A percentile compares a stretch with the other conserved stretches of the same genome.
These are phyloP conservation scores for Lasioglossum zephyrum DNA, from an alignment of 2,888 invertebrate species.

Conservation along the genomic window DNA sequence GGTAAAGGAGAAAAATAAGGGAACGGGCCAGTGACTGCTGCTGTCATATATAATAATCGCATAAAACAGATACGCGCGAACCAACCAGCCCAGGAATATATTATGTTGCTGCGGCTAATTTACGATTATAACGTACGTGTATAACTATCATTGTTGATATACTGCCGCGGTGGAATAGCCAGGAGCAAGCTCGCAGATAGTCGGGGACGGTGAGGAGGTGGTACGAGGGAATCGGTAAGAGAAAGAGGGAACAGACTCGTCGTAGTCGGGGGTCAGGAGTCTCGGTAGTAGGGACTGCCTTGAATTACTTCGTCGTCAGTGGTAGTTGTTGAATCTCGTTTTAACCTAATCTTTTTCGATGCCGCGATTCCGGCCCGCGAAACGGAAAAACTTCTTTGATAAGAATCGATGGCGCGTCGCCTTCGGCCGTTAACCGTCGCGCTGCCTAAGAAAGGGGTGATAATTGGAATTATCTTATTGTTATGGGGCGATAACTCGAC, in stretches of 20 bases:
- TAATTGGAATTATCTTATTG: constrained; percentile 26
- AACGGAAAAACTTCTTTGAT: constrained; percentile 23
- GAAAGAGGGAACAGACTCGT: constrained; percentile 13
- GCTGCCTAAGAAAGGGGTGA: constrained; percentile 24
- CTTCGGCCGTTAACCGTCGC: background rate
- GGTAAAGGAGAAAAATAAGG: constrained; percentile 32
- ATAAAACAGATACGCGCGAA: constrained; percentile 84
- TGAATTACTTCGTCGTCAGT: constrained; percentile 65
- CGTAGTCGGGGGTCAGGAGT: constrained; percentile 38
- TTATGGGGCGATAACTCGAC: constrained; percentile 4
- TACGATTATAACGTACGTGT: constrained; percentile 85
- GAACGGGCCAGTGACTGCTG: constrained; percentile 80
- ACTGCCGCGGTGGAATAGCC: constrained; percentile 78
- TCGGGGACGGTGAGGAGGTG: background rate
- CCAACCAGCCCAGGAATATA: constrained; percentile 83
- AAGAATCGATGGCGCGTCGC: constrained; percentile 15
- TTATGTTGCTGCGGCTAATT: constrained; percentile 84
- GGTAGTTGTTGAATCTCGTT: constrained; percentile 54
- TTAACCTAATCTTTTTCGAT: constrained; percentile 40
- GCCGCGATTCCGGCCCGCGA: background rate
- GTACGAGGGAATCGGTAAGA: constrained; percentile 28
- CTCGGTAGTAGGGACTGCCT: constrained; percentile 56
- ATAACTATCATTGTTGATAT: constrained; percentile 85
- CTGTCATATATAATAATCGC: constrained; percentile 85
- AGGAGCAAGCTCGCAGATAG: constrained; percentile 72